Base-by-base conservation (phyloP, 2,888 invertebrate species). In the Dasysyrphus albostriatus region DNA sequence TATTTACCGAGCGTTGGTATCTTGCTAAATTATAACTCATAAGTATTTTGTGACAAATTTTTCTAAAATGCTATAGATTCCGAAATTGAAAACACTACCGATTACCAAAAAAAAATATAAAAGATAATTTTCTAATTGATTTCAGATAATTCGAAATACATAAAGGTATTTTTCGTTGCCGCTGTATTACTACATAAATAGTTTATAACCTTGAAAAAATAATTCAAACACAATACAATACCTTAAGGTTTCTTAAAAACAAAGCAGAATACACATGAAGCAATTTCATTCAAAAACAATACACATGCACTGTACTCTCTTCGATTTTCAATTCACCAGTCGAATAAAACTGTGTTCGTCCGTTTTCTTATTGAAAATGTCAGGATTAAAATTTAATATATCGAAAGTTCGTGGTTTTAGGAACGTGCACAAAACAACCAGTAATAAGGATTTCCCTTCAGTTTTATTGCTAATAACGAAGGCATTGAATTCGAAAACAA, bases 401-500 rank as follows among this genome's bases (percentile, higher is more conserved):
- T 61, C 14, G 39, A 12, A 39, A 39, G 39, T 61, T 39, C 32
- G 59, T 39, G 59, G 59, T 39, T 39, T 61, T 24, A 54, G 54
- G 7, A 5, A 19, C 10, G 19, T 61, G 39, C 39, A 1, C 59
- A 39, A 63, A 44, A 42, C 29, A 39, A 32, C 37, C 10, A 24
- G 47, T 19, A 37, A 12, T 19, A 49, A 67, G 67, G 49, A 67
- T 67, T 34, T 34, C 44, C n/a, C 14, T 29, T 32, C 39, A 12
- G 39, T 37, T 44, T 67, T 49, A 67, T 67, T 49, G 49, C 19
- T 32, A 16, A 14, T 49, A 49, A 67, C n/a, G 32, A n/a, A 29
- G n/a, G 14, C 44, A 63, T 47, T 67, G 37, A 49, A 49, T 49
- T 49, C 6, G 34, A 49, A 67, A 67, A 67, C 34, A 49, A 34